Evolutionary conservation across 2,888 invertebrate genomes (phyloP), one percentile per base, ranked within the genome.

Genomic region (Drosophila paracracens): DNA sequence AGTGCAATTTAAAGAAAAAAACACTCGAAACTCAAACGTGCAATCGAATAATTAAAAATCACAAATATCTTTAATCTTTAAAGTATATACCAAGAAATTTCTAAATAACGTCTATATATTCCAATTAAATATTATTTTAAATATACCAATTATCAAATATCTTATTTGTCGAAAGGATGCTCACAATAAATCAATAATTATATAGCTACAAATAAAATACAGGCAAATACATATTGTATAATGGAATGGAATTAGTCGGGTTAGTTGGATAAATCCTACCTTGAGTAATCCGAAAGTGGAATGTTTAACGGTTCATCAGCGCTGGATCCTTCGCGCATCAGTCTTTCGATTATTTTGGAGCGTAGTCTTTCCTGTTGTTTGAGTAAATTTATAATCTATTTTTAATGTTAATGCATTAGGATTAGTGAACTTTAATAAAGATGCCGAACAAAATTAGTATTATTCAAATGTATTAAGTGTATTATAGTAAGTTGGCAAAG

Each of bases 221-320:
- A 40, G 25, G 25, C 25, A 25, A 2, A 43, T 11, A 36, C 11
- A 11, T 2, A 38, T 27, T 54, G 1, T 1, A 21, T 10, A 21
- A 13, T 16, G 33, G 6, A 18, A 13, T 4, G n/a, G 31, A 31
- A 8, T 54, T 54, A 3, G 21, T 52, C 1, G 33, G 51, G n/a
- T 40, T 56, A 13, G 38, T 38, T 8, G 18, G 7, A 29, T 13
- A 21, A 11, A 16, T 46, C 58, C 64, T 94, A 97, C 97, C 97
- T 97, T 11, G 97, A 97, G 92, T 97, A 97, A 93, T 98, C 97
- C 33, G 97, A 97, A 35, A 98, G 93, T 71, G 95, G 95, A 81
- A 98, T 97, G 92, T 97, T 97, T 4, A 96, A 95, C 18, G 97
- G 97, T 92, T 97, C 97, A 86, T 97, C 97, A 11, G 97, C 97